Base-by-base conservation (phyloP, 2,888 invertebrate species). In the Folsomia manolachei region DNA sequence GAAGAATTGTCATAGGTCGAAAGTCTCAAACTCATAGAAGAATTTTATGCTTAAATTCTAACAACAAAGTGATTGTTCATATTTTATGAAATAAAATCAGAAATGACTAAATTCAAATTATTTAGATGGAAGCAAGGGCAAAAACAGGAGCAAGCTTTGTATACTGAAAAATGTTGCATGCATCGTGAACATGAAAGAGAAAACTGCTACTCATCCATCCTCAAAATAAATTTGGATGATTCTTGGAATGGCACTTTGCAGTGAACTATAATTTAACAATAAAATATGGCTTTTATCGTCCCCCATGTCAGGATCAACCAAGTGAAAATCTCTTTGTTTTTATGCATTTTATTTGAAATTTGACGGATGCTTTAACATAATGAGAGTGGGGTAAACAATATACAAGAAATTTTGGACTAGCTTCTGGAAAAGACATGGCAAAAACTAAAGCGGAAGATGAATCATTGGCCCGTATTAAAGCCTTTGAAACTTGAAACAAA, bases 251-350 rank as follows among this genome's bases (percentile, higher is more conserved):
- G n/a, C n/a, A n/a, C n/a, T n/a, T n/a, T n/a, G n/a, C n/a, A n/a
- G 51, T 51, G 18, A 51, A 51, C 18, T 51, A 18, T 27, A 14
- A 64, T 64, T 25, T 64, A 27, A 19, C 27, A 64, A 64, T 64
- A 64, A 64, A n/a, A 27, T 64, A 39, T 26, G 27, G 27, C 64
- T 64, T 64, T 64, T 64, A 27, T 64, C 27, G 14, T 26, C 52
- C 52, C 21, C 51, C 23, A 51, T 25, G 56, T 56, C 21, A 24
- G 25, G 24, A 9, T 21, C 65, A 66, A 19, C 65, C 23, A 71
- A 73, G 68, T 71, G 73, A 71, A 75, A 75, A 71, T 73, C 75
- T 75, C 69, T 76, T 77, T 78, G 73, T 75, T 75, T 69, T 72
- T 73, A 68, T 27, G 69, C 68, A 69, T 67, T 71, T 64, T 66